Evolutionary conservation across 23 tunicate species (phyloP).

Genomic region (Trididemnum clinides): DNA sequence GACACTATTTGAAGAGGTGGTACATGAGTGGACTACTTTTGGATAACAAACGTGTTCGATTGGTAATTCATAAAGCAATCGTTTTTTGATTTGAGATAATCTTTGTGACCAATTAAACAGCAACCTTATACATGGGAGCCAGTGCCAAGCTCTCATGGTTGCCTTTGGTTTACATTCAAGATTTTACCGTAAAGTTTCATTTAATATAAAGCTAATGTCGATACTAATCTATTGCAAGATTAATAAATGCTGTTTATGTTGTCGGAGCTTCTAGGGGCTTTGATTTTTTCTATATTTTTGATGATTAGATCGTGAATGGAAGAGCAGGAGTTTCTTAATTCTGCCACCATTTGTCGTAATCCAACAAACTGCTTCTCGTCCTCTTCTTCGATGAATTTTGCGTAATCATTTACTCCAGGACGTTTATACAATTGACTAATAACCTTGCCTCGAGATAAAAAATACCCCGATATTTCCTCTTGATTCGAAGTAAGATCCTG

Average conservation of each 20-base stretch:
- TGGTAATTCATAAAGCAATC: too few species aligned
- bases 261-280: conserved; percentile 62
- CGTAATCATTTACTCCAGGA: conserved; percentile 86
- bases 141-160: too few species aligned
- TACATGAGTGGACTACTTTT: too few species aligned
- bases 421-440: conserved; percentile 72
- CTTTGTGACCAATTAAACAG: too few species aligned
- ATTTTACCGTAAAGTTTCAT: too few species aligned
- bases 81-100: too few species aligned
- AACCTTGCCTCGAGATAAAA: conserved; percentile 80
- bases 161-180: too few species aligned
- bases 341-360: conserved; percentile 83
- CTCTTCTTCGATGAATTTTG: conserved; percentile 74
- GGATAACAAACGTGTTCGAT: too few species aligned
- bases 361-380: conserved; percentile 93
- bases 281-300: conserved; percentile 90
- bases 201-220: too few species aligned
- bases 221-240: too few species aligned
- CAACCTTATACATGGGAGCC: too few species aligned
- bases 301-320: conserved; percentile 78
- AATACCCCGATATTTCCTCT: conserved; percentile 88
- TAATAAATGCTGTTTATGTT: conserved; percentile 54
- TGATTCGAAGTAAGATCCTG: conserved; percentile 76
- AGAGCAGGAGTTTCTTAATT: conserved; percentile 86
- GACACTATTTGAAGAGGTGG: too few species aligned